phyloP scores from a whole-genome alignment of 2,888 invertebrate species.

The Idaea biselata region DNA sequence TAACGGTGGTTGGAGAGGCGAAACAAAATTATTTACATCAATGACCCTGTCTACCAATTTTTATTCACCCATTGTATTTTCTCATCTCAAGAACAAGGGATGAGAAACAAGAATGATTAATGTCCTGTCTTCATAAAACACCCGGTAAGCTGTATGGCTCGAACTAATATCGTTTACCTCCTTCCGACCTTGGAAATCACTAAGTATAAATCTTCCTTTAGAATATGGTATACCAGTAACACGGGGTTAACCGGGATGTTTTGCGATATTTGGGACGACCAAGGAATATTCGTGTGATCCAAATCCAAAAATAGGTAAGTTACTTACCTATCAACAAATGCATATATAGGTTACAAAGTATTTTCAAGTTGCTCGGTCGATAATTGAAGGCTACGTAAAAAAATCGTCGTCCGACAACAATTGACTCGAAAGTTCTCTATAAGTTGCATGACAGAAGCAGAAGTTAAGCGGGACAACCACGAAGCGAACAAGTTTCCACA shows the following conservation, averaged over 20 bases:
- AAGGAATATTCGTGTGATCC: no score
- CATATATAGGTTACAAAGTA: no score
- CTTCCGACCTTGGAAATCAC: no score
- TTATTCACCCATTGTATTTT: neutral
- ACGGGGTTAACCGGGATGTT: no score
- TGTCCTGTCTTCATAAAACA: neutral
- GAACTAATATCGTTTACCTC: no score
- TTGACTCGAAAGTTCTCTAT: conserved; percentile 12
- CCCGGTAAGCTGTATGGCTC: neutral
- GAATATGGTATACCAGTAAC: no score
- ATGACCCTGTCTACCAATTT: neutral
- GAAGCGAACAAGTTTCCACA: conserved; percentile 17
- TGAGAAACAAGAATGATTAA: neutral
- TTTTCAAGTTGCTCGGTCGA: conserved; percentile 1
- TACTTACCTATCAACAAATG: no score
- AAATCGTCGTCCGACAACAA: conserved; percentile 3
- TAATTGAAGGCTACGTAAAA: conserved; percentile 5
- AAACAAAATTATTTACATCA: neutral
- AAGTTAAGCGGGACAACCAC: conserved; percentile 20
- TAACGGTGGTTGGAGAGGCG: neutral
- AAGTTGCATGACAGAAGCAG: conserved; percentile 15
- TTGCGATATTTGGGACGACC: no score
- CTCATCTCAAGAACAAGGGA: neutral
- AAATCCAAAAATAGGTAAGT: no score
- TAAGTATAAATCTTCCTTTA: no score